Percentiles rank a stretch among this genome's conserved stretches.
These are phyloP conservation scores for Sebastes steindachneri DNA, from an alignment of 2,797 vertebrate species.

Conservation along the genomic window DNA sequence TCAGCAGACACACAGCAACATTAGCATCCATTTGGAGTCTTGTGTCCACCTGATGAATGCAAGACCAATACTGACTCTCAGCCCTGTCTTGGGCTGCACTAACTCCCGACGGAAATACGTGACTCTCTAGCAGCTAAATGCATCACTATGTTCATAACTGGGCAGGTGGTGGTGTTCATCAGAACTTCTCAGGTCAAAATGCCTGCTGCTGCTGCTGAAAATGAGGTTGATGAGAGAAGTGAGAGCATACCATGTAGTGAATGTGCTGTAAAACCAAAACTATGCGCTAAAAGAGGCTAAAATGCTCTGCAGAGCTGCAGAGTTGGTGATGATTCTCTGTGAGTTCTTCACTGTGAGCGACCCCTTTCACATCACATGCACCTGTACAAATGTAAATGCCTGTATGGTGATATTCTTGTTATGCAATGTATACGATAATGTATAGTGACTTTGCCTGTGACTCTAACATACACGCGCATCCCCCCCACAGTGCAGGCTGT, in stretches of 20 bases:
- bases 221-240: not conserved
- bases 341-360: not conserved
- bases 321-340: too few species aligned
- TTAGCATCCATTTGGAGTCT: too few species aligned
- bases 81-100: not conserved
- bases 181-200: not conserved
- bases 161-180: not conserved
- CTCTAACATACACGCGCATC: not conserved
- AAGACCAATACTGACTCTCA: not conserved
- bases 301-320: not conserved
- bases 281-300: not conserved
- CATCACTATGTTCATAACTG: not conserved
- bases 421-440: not conserved
- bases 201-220: not conserved
- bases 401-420: not conserved
- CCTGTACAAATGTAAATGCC: not conserved
- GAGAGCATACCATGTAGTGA: not conserved
- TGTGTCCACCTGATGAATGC: not conserved
- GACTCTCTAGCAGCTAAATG: not conserved
- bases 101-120: not conserved
- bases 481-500: slow-evolving; percentile 19
- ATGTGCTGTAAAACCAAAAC: not conserved
- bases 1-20: too few species aligned
- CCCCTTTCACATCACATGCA: not conserved
- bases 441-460: slow-evolving; percentile 3